Evolutionary conservation across 2,888 invertebrate genomes (phyloP), one percentile per base, ranked within the genome.

Genomic region (Agriopis marginaria): DNA sequence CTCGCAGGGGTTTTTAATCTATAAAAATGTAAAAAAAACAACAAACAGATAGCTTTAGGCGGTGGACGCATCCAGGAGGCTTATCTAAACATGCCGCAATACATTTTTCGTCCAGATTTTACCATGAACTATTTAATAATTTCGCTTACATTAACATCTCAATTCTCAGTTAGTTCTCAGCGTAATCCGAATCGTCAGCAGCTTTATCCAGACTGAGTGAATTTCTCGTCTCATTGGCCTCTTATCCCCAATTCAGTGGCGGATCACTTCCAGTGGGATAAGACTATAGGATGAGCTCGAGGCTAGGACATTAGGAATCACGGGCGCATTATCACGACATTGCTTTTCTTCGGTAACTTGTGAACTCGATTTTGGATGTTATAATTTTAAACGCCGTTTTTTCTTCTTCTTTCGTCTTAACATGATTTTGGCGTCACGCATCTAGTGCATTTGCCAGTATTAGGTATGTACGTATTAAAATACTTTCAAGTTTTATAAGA

Each of bases 291-390:
- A 45, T 58, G 45, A 45, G 45, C 58, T 45, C 17, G 17, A n/a
- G 9, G 58, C 45, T 10, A 42, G 45, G 14, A 58, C 50, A 32
- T 39, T 8, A 11, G 3, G 88, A 88, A 87, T 90, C 87, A 88
- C 82, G 81, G 77, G 80, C 83, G 82, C 80, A 84, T 89, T 90
- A 91, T 89, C 90, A 86, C 84, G n/a, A 51, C 62, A 53, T 62
- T 62, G 42, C 23, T 23, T 49, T 59, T 8, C n/a, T 44, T 45
- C 7, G 45, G 5, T 39, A 49, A 60, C 11, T 60, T 14, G 9
- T 8, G 45, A 10, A 7, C 12, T 14, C 14, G 39, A 32, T n/a
- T 59, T 12, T 39, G 2, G 39, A 12, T 23, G 56, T 54, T 54
- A n/a, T 7, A 39, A 54, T 39, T 54, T 32, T 1, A 54, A 39